phyloP scores from a whole-genome alignment of 1,140 invertebrate species.

The Eciton burchellii region DNA sequence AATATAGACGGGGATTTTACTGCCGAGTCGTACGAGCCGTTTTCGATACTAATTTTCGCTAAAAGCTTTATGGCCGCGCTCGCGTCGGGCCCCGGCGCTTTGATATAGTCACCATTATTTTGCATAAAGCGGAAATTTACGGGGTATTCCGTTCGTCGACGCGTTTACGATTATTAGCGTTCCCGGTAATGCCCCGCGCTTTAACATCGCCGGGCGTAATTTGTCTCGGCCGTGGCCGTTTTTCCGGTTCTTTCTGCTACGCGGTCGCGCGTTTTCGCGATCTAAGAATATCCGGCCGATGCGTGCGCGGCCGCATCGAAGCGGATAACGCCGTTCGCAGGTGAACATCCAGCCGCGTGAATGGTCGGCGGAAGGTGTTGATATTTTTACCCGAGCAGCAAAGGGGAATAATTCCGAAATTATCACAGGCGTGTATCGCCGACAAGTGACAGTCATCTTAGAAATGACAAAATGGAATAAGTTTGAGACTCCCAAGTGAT shows the following conservation, averaged over 20 bases:
- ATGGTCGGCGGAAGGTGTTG: background rate
- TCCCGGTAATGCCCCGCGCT: background rate
- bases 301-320: background rate
- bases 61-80: constrained; percentile 47
- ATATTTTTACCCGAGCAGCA: background rate
- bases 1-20: constrained; percentile 41
- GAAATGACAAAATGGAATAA: background rate
- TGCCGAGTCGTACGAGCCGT: constrained; percentile 3
- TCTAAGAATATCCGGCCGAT: constrained; percentile 22
- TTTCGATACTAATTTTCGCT: constrained; percentile 47
- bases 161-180: constrained; percentile 32
- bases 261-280: background rate
- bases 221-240: background rate
- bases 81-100: constrained; percentile 9
- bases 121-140: constrained; percentile 31
- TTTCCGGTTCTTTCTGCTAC: background rate
- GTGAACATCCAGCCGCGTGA: background rate
- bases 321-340: background rate
- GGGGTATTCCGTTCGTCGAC: background rate
- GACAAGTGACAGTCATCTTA: background rate
- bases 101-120: constrained; percentile 25
- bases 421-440: background rate
- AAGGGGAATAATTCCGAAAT: background rate
- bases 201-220: background rate
- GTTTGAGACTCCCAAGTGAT: background rate